Evolutionary conservation across 2,113 vertebrate species (phyloP).

Genomic region (Mesembrinibis cayennensis): DNA sequence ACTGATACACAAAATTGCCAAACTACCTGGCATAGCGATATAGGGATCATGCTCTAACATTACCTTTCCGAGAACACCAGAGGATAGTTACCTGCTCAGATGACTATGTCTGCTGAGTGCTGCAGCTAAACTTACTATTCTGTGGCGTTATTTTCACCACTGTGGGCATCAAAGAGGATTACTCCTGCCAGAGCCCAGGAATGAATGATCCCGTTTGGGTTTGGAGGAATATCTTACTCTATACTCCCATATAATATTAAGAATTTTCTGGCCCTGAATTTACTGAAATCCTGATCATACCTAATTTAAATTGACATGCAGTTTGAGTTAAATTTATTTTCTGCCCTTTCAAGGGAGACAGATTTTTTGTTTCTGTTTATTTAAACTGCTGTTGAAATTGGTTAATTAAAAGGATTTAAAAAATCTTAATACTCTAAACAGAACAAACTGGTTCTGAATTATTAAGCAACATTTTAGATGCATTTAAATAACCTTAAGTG

Average conservation of each 20-base stretch:
- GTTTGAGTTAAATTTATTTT: conserved; percentile 53
- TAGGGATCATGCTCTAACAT: not conserved
- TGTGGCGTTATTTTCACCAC: not conserved
- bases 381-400: conserved; percentile 78
- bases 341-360: conserved; percentile 53
- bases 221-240: not conserved
- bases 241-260: not conserved
- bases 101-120: not conserved
- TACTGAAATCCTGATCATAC: not conserved
- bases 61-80: not conserved
- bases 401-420: conserved; percentile 81
- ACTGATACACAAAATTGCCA: not conserved
- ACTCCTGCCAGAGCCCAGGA: not conserved
- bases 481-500: conserved; percentile 82
- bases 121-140: not conserved
- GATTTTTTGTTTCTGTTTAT: conserved; percentile 65
- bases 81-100: not conserved
- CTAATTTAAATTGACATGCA: not conserved
- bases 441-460: conserved; percentile 82
- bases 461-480: conserved; percentile 82
- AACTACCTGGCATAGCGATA: not conserved
- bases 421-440: conserved; percentile 80
- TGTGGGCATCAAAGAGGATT: not conserved
- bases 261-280: not conserved
- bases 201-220: not conserved